A percentile compares a stretch with the other conserved stretches of the same genome.
Conservation (phyloP, 2,113 vertebrate species). For the Panurus biarmicus region DNA sequence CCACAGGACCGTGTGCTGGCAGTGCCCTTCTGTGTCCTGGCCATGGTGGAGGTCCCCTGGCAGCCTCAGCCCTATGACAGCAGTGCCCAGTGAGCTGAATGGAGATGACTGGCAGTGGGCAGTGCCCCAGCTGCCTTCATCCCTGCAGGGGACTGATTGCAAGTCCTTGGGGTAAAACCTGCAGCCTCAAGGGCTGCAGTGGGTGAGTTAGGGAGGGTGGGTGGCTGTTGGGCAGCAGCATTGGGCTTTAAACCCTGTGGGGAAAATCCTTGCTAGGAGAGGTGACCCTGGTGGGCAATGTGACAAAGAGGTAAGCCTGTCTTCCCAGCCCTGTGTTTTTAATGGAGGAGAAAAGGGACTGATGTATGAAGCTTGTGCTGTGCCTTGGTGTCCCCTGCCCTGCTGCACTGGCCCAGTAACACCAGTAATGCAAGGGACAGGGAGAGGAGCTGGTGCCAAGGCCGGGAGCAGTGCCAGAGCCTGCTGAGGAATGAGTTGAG, state of each 20-base stretch:
- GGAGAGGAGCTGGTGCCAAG: neutral
- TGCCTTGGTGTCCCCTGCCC: neutral
- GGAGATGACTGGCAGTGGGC: neutral
- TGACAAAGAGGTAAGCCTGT: neutral
- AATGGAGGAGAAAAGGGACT: neutral
- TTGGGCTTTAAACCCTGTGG: neutral
- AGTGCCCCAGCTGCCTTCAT: neutral
- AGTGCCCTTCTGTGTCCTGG: neutral
- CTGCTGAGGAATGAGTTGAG: neutral
- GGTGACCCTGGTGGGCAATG: accelerated
- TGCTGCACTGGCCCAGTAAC: neutral
- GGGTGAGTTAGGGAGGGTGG: neutral
- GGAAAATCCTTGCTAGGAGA: neutral
- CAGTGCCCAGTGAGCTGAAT: neutral
- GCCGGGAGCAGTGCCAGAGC: neutral
- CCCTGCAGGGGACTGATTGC: neutral
- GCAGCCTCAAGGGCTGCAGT: neutral
- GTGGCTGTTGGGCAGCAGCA: accelerated
- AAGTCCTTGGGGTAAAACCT: neutral
- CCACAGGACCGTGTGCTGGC: accelerated
- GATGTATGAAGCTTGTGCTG: neutral
- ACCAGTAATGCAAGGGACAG: neutral
- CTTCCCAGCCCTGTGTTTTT: neutral
- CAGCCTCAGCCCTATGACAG: neutral
- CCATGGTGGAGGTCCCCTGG: accelerated